phyloP scores from a whole-genome alignment of 1,140 invertebrate genomes.

The Megalopta genalis region DNA sequence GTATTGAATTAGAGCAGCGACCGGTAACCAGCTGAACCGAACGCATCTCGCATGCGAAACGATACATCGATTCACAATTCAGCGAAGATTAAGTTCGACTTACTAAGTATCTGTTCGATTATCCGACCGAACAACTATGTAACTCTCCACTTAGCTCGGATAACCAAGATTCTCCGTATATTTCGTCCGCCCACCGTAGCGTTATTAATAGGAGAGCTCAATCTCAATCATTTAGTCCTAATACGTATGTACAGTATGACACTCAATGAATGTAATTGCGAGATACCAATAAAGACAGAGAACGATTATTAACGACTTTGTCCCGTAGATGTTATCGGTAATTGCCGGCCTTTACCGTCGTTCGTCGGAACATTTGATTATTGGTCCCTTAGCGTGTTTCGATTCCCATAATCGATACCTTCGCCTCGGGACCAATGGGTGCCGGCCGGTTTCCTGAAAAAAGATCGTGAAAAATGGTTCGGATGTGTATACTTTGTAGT shows the following conservation, averaged over 20 bases:
- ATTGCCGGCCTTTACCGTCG: not conserved
- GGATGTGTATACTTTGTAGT: conserved; percentile 4
- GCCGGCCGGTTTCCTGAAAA: not conserved
- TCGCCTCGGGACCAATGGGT: not conserved
- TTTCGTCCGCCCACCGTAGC: too few species aligned
- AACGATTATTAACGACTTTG: not conserved
- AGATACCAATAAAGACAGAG: not conserved
- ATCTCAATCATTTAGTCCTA: not conserved
- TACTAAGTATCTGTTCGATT: too few species aligned
- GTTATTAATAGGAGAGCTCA: too few species aligned
- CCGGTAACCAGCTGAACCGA: too few species aligned
- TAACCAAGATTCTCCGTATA: too few species aligned
- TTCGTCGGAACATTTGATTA: not conserved
- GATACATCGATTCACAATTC: too few species aligned
- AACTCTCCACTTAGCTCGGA: too few species aligned
- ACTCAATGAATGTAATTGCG: not conserved
- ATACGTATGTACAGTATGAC: not conserved
- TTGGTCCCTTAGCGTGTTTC: not conserved
- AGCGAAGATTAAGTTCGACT: too few species aligned
- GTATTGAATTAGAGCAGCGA: too few species aligned
- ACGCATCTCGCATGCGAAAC: too few species aligned
- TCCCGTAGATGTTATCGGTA: conserved; percentile 17
- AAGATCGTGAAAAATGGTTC: conserved; percentile 7
- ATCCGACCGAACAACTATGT: too few species aligned
- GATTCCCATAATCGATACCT: conserved; percentile 30